These are phyloP conservation scores for Opisthocomus hoazin DNA, from an alignment of 2,113 vertebrate species.

Conservation along the genomic window DNA sequence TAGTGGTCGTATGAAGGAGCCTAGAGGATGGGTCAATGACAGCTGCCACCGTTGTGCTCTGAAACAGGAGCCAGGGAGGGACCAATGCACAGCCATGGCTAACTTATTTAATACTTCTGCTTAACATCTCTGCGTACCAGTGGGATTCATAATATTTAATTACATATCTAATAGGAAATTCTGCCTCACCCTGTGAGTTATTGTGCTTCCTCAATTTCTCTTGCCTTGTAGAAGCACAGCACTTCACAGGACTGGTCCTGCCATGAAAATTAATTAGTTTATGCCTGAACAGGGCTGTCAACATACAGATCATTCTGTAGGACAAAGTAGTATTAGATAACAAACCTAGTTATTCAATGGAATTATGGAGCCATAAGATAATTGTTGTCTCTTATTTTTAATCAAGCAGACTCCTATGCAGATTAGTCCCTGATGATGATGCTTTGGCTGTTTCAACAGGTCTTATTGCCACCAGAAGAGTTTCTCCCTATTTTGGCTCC, in stretches of 20 bases:
- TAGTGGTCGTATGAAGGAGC: neutral
- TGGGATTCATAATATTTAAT: conserved; percentile 37
- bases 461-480: neutral
- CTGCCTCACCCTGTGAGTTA: conserved; percentile 24
- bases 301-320: conserved; percentile 28
- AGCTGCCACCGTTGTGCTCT: neutral
- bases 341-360: conserved; percentile 42
- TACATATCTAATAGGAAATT: conserved; percentile 36
- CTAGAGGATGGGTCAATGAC: neutral
- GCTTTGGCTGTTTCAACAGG: neutral
- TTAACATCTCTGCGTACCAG: conserved; percentile 2
- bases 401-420: conserved; percentile 40
- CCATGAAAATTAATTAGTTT: conserved; percentile 56
- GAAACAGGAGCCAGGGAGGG: neutral
- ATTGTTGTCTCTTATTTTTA: conserved; percentile 49
- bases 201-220: conserved; percentile 3
- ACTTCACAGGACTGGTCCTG: conserved; percentile 28
- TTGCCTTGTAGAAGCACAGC: neutral
- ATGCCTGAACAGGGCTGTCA: conserved; percentile 43
- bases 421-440: neutral
- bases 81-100: neutral
- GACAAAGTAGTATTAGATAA: conserved; percentile 36
- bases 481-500: neutral
- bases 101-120: conserved; percentile 29
- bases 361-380: conserved; percentile 43